These are phyloP conservation scores for Brachionus asplanchnoidis DNA, from an alignment of 1,140 invertebrate genomes.

Conservation along the genomic window DNA sequence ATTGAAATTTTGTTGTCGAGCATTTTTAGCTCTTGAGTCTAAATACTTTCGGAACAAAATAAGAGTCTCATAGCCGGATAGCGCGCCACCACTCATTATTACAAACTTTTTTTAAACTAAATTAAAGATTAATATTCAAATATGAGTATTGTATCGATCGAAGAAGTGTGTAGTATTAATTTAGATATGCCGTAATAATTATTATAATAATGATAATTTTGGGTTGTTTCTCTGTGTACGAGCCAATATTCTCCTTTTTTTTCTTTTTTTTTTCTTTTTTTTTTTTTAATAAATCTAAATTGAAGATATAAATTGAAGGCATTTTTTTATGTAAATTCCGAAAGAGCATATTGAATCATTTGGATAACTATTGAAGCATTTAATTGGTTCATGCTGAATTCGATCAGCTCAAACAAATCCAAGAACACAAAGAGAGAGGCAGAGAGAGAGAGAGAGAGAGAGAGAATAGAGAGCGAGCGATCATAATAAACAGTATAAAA, in stretches of 20 bases:
- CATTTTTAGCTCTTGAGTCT: too few relatives aligned
- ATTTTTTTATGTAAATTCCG: neutral
- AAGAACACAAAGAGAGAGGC: neutral
- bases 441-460: neutral
- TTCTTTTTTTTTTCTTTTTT: neutral
- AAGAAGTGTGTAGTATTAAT: neutral
- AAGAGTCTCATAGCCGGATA: neutral
- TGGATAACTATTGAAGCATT: neutral
- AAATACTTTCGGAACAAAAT: neutral
- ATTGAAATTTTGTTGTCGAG: neutral
- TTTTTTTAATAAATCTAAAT: neutral
- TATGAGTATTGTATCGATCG: neutral
- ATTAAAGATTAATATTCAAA: neutral
- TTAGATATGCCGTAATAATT: constrained; percentile 1
- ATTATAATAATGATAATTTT: neutral
- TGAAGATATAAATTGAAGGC: neutral
- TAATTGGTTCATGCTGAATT: neutral
- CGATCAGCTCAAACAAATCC: neutral
- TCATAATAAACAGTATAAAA: neutral
- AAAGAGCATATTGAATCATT: neutral
- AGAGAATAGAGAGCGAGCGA: neutral
- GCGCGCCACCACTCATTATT: neutral
- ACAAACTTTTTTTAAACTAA: neutral
- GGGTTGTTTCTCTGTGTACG: neutral
- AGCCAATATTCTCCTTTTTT: neutral